These are phyloP conservation scores for Eospalax fontanierii DNA, from an alignment of 2,797 vertebrate species.

Conservation along the genomic window DNA sequence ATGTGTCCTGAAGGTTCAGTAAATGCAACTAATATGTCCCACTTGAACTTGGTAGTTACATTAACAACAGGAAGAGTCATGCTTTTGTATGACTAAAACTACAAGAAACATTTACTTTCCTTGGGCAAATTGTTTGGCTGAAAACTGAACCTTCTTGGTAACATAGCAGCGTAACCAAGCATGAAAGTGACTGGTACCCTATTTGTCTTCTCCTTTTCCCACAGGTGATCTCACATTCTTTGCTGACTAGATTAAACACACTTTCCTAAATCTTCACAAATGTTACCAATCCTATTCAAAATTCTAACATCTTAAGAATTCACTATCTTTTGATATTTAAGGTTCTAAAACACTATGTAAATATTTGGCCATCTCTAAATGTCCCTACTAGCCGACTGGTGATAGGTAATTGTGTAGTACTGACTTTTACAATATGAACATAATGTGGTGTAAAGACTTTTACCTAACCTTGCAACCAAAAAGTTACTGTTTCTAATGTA, in stretches of 20 bases:
- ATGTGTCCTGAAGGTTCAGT: not conserved
- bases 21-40: not conserved
- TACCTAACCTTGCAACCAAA: too few relatives aligned
- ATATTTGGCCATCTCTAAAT: not conserved
- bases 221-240: constrained; percentile 13
- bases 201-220: constrained; percentile 7
- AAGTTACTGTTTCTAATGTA: too few relatives aligned
- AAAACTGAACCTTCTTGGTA: constrained; percentile 7
- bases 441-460: too few relatives aligned
- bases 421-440: too few relatives aligned
- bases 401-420: not conserved
- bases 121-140: constrained; percentile 41
- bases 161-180: not conserved
- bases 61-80: not conserved
- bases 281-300: not conserved
- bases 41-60: not conserved
- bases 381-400: not conserved
- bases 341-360: constrained; percentile 14
- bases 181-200: not conserved
- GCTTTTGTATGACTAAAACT: not conserved
- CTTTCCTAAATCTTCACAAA: not conserved
- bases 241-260: constrained; percentile 1
- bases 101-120: constrained; percentile 8
- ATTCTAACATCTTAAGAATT: not conserved
- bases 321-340: not conserved